A percentile compares a stretch with the other conserved stretches of the same genome.
phyloP scores from a whole-genome alignment of 2,797 vertebrate genomes.

The Muraenolepis orangiensis region DNA sequence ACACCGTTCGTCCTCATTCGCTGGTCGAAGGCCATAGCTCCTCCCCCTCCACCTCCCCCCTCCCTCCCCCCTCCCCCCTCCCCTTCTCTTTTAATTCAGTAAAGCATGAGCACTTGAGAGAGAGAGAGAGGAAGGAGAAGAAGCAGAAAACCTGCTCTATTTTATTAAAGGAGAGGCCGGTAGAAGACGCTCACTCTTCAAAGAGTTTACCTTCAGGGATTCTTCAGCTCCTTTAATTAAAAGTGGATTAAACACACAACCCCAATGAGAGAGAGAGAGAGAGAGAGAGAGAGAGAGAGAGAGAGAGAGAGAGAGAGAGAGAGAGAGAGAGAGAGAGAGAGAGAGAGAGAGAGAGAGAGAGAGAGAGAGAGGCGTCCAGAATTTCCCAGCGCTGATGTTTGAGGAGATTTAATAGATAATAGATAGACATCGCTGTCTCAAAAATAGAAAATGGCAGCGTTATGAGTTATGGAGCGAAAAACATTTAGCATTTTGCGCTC shows the following conservation, averaged over 20 bases:
- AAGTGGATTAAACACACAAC: conserved; percentile 31
- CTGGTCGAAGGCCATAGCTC: conserved; percentile 32
- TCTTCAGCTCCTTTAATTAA: conserved; percentile 54
- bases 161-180: background rate
- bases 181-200: conserved; percentile 13
- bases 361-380: background rate
- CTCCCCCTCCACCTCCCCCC: too few relatives aligned
- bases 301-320: too few relatives aligned
- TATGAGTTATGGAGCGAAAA: background rate
- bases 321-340: too few relatives aligned
- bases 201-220: conserved; percentile 36
- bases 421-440: background rate
- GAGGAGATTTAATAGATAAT: background rate
- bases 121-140: background rate
- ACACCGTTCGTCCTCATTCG: conserved; percentile 12
- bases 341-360: background rate
- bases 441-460: background rate
- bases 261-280: background rate
- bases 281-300: too few relatives aligned
- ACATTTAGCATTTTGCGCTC: background rate
- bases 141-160: background rate
- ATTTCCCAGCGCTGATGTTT: background rate
- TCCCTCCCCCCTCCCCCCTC: background rate
- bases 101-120: background rate
- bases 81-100: background rate